phyloP scores from a whole-genome alignment of 2,113 vertebrate species.

The Calidris pygmaea region DNA sequence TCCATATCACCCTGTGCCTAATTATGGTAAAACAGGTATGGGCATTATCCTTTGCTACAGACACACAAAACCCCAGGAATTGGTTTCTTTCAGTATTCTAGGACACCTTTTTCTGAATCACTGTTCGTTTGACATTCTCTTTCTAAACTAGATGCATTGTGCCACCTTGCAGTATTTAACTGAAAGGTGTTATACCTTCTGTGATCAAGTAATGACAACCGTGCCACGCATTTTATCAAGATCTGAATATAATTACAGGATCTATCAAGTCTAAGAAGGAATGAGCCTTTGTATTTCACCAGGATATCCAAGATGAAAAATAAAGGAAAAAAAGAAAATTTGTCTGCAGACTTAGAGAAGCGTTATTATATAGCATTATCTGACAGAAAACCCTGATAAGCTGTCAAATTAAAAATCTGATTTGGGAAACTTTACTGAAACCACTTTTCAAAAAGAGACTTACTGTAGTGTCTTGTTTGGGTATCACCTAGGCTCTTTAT shows the following conservation, averaged over 20 bases:
- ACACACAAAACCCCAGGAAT: background rate
- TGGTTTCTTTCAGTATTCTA: background rate
- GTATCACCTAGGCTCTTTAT: background rate
- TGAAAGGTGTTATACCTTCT: constrained; percentile 49
- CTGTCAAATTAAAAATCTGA: constrained; percentile 50
- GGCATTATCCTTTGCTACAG: background rate
- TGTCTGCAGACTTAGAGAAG: constrained; percentile 18
- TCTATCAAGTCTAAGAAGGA: constrained; percentile 32
- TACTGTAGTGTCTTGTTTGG: background rate
- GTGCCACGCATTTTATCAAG: constrained; percentile 32
- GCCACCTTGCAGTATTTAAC: constrained; percentile 18
- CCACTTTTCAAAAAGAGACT: background rate
- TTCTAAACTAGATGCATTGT: constrained; percentile 1
- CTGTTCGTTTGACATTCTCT: constrained; percentile 33
- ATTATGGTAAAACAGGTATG: background rate
- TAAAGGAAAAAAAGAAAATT: background rate
- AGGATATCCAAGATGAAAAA: constrained; percentile 45
- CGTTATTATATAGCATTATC: constrained; percentile 17
- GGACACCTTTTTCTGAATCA: constrained; percentile 17
- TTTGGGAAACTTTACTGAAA: constrained; percentile 41
- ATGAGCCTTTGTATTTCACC: constrained; percentile 45
- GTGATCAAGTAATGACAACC: constrained; percentile 51
- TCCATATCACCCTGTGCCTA: background rate
- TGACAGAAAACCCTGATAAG: constrained; percentile 32
- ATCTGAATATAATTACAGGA: constrained; percentile 63